Base-by-base conservation (phyloP, 2,888 invertebrate genomes). In the Cryptus armator region DNA sequence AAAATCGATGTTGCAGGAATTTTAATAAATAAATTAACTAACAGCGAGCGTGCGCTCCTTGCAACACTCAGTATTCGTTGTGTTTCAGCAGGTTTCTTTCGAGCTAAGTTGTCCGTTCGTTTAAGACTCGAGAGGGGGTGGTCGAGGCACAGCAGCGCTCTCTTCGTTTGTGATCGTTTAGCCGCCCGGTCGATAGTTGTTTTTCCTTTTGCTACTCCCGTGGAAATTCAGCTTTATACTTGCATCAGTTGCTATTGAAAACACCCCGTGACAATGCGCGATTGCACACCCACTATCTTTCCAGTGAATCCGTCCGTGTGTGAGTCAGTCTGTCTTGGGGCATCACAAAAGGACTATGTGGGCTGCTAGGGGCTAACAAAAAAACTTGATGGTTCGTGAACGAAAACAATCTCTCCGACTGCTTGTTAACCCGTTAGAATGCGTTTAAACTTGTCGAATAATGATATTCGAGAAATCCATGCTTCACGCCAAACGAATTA, bases 371-470 rank as follows among this genome's bases (percentile, higher is more conserved):
- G 75, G 79, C 70, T 77, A 74, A 81, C 72, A 71, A 70, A 80
- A 68, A 83, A 75, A 72, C 75, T 83, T 78, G 70, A 86, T 83
- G 86, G 86, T 86, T 78, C 78, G 83, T 86, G 53, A 70, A 74
- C 53, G 77, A 78, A 82, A 82, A 77, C 64, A 84, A 82, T 79
- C 43, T 12, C 37, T 29, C 29, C 62, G 72, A 53, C 66, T 59
- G 5, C 32, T 48, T 24, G 56, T 56, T 24, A 77, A 24, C 64
- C 7, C 37, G 37, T 37, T 37, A n/a, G 43, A 51, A 2, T 14
- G 43, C n/a, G 29, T 74, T 68, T 2, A 59, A 24, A 44, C 43
- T 32, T 9, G 19, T n/a, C 43, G 14, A 68, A 68, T 72, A 77
- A 53, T 44, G 29, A 75, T 37, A 56, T 44, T n/a, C n/a, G 19